These are phyloP conservation scores for Manis crassicaudata DNA, from an alignment of 2,797 vertebrate species.

Conservation along the genomic window DNA sequence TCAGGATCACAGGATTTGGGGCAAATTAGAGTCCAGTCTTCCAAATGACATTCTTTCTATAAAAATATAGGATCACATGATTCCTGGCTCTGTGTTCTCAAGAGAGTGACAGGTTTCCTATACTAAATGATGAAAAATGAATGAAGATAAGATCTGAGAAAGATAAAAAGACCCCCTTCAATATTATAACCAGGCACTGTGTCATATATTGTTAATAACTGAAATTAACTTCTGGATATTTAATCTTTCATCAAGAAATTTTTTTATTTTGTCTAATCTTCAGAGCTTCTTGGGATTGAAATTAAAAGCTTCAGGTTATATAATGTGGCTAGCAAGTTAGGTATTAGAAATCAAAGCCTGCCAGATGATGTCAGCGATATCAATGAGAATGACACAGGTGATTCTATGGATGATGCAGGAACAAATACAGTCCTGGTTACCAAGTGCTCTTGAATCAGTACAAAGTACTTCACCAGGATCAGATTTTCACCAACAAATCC, in stretches of 20 bases:
- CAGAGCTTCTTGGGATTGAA: neutral
- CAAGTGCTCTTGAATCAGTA: neutral
- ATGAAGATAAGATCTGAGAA: neutral
- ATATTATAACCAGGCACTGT: neutral
- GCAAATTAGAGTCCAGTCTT: neutral
- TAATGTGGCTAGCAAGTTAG: neutral
- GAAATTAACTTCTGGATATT: neutral
- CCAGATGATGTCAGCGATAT: neutral
- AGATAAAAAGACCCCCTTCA: neutral
- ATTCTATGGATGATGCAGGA: neutral
- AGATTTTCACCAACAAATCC: neutral
- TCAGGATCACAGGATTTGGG: neutral
- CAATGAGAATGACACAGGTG: neutral
- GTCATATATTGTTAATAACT: neutral
- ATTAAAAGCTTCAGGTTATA: neutral
- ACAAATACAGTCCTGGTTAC: neutral
- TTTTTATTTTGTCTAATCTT: neutral
- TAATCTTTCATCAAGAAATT: neutral
- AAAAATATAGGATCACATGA: neutral
- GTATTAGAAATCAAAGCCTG: neutral
- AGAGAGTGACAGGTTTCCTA: neutral
- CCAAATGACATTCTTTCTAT: neutral
- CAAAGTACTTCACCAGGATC: neutral
- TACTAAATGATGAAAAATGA: neutral
- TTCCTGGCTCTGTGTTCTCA: neutral